A percentile compares a stretch with the other conserved stretches of the same genome.
Conservation (phyloP, 2,797 vertebrate genomes). For the Xiphorhynchus erythropygius region DNA sequence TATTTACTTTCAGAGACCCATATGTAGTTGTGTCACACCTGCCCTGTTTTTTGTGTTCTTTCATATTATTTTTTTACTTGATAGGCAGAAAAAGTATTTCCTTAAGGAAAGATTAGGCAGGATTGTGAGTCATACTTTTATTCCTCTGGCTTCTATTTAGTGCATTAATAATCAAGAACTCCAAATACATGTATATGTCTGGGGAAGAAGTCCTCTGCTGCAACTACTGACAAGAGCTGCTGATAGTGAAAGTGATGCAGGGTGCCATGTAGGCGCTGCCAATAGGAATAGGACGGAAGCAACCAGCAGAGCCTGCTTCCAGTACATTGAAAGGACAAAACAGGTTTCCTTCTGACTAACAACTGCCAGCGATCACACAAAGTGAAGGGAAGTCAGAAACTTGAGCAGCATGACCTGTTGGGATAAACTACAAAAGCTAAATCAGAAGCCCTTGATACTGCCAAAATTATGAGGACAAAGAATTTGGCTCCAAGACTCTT, state of each 20-base stretch:
- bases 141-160: neutral
- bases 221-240: neutral
- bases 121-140: neutral
- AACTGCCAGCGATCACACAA: neutral
- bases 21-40: neutral
- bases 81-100: neutral
- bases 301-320: neutral
- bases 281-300: neutral
- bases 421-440: neutral
- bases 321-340: neutral
- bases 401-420: neutral
- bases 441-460: neutral
- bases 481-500: neutral
- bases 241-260: neutral
- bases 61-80: neutral
- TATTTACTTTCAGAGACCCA: neutral
- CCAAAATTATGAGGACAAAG: neutral
- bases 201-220: neutral
- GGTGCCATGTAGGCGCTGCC: neutral
- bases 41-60: neutral
- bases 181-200: neutral
- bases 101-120: neutral
- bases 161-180: neutral
- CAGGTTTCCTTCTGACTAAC: neutral
- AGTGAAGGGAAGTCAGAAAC: conserved; percentile 16